These are phyloP conservation scores for Synanthedon myopaeformis DNA, from an alignment of 2,888 invertebrate genomes.

Conservation along the genomic window DNA sequence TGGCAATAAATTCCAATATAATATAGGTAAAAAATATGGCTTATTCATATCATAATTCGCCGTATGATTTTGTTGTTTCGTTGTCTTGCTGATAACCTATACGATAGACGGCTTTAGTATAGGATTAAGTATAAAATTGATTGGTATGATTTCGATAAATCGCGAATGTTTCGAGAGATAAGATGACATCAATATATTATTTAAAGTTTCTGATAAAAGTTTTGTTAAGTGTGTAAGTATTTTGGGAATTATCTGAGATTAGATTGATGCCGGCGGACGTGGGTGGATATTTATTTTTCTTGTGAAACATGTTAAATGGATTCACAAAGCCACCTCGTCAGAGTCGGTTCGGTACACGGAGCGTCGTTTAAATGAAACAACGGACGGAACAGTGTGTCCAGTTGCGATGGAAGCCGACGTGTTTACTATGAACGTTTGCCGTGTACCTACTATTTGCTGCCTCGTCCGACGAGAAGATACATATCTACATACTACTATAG, in stretches of 20 bases:
- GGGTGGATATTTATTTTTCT: no score
- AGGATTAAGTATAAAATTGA: constrained; percentile 49
- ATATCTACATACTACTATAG: neutral
- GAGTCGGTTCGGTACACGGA: neutral
- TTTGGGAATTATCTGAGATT: no score
- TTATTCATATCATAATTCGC: constrained; percentile 29
- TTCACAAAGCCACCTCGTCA: no score
- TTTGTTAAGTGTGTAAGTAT: no score
- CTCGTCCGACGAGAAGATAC: constrained; percentile 1
- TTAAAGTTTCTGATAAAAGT: neutral
- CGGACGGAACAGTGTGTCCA: constrained; percentile 4
- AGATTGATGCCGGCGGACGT: no score
- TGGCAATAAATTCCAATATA: constrained; percentile 29
- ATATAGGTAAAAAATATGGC: constrained; percentile 23
- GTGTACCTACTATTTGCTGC: constrained; percentile 33
- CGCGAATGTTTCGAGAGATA: constrained; percentile 6
- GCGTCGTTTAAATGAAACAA: constrained; percentile 6
- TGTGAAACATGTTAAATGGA: no score
- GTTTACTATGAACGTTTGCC: constrained; percentile 46
- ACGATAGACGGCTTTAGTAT: constrained; percentile 21
- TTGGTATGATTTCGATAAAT: constrained; percentile 43
- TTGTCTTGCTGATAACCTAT: constrained; percentile 30
- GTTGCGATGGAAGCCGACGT: constrained; percentile 31
- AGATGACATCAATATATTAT: neutral
- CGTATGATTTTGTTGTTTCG: constrained; percentile 33